These are phyloP conservation scores for Thunnus albacares DNA, from an alignment of 2,797 vertebrate species.

Conservation along the genomic window DNA sequence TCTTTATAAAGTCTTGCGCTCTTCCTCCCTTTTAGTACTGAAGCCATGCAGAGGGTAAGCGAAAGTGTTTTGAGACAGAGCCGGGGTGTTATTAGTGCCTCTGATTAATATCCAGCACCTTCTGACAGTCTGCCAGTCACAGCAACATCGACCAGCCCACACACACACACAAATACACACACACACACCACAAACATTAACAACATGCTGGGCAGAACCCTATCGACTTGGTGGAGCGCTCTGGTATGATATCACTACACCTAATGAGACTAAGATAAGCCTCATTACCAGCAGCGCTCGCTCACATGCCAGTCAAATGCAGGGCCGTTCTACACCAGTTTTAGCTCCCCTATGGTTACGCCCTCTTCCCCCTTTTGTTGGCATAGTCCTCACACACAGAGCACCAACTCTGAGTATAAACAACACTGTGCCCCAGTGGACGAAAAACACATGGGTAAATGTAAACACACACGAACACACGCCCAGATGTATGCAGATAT, in stretches of 20 bases:
- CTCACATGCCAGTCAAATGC: constrained; percentile 64
- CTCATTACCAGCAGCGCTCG: constrained; percentile 62
- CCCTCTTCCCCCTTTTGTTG: constrained; percentile 59
- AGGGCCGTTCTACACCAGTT: constrained; percentile 42
- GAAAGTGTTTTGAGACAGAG: constrained; percentile 30
- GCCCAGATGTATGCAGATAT: constrained; percentile 54
- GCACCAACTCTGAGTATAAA: constrained; percentile 62
- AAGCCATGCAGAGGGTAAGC: neutral
- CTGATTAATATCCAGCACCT: constrained; percentile 55
- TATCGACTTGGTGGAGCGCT: constrained; percentile 64
- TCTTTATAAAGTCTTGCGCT: constrained; percentile 19
- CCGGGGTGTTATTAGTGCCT: constrained; percentile 33
- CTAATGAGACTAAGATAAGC: constrained; percentile 74
- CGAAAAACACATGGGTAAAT: constrained; percentile 56
- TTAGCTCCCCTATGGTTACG: constrained; percentile 36
- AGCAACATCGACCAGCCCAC: constrained; percentile 52
- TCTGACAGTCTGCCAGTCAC: constrained; percentile 65
- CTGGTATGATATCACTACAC: constrained; percentile 70
- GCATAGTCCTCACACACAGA: constrained; percentile 43
- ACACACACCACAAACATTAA: constrained; percentile 54
- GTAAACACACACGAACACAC: constrained; percentile 69
- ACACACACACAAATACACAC: constrained; percentile 24
- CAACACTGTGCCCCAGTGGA: constrained; percentile 66
- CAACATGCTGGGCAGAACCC: constrained; percentile 55
- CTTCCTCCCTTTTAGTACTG: constrained; percentile 4